Conservation (phyloP, 2,113 vertebrate genomes). For the Psettodes erumei region DNA sequence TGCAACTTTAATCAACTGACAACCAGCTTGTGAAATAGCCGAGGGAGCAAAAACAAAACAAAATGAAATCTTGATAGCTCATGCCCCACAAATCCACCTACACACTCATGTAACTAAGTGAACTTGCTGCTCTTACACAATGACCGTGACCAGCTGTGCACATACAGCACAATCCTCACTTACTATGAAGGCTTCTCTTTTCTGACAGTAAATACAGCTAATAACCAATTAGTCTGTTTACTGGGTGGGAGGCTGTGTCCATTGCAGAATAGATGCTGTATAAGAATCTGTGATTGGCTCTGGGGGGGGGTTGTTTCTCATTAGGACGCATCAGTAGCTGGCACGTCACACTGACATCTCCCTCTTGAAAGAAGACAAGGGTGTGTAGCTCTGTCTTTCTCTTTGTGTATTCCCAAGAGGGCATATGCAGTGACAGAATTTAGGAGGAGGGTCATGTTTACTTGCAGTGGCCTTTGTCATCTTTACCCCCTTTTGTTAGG, state of each 20-base stretch:
- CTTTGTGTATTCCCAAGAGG: slow-evolving; percentile 66
- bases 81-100: background rate
- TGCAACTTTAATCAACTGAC: background rate
- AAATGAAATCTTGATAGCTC: background rate
- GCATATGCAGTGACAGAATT: slow-evolving; percentile 63
- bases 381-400: slow-evolving; percentile 52
- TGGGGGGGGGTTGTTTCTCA: slow-evolving; percentile 56
- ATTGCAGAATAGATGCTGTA: slow-evolving; percentile 35
- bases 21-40: background rate
- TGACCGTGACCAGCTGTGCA: background rate
- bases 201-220: slow-evolving; percentile 63
- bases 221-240: slow-evolving; percentile 71
- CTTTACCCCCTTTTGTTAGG: slow-evolving; percentile 63
- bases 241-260: slow-evolving; percentile 30
- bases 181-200: slow-evolving; percentile 17
- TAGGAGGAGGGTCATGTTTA: slow-evolving; percentile 72
- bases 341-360: slow-evolving; percentile 74
- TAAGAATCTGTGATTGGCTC: slow-evolving; percentile 25
- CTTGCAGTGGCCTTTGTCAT: slow-evolving; percentile 69
- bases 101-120: background rate
- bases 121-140: slow-evolving; percentile 16
- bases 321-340: slow-evolving; percentile 77
- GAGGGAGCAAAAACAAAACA: background rate
- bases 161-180: slow-evolving; percentile 20
- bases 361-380: slow-evolving; percentile 47